Conservation (phyloP, 2,888 invertebrate genomes). For the Brachycybe producta region DNA sequence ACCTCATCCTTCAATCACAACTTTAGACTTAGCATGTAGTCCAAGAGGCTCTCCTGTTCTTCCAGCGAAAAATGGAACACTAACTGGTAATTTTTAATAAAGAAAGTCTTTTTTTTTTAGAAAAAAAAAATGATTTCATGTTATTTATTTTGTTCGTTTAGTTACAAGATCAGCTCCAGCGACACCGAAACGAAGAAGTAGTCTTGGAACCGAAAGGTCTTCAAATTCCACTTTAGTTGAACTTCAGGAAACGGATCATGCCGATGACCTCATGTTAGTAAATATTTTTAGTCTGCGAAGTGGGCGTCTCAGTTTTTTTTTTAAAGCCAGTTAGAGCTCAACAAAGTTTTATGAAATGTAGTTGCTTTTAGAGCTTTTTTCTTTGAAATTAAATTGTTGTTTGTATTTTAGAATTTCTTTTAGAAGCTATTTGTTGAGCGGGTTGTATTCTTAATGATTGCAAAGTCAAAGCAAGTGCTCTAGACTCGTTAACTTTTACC, state of each 20-base stretch:
- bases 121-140: background rate
- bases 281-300: too few relatives aligned
- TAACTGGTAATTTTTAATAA: slow-evolving; percentile 14
- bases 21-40: slow-evolving; percentile 17
- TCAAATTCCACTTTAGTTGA: slow-evolving; percentile 7
- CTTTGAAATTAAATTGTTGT: too few relatives aligned
- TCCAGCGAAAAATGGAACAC: slow-evolving; percentile 6
- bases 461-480: too few relatives aligned
- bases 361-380: too few relatives aligned
- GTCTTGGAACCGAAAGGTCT: slow-evolving; percentile 11
- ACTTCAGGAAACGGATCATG: slow-evolving; percentile 1
- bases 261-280: slow-evolving; percentile 9
- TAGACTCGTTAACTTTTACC: too few relatives aligned
- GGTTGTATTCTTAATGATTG: too few relatives aligned
- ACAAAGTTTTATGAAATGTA: too few relatives aligned
- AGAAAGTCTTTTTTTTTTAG: background rate
- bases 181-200: slow-evolving; percentile 12
- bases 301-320: too few relatives aligned
- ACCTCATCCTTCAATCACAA: slow-evolving; percentile 25
- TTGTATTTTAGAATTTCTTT: too few relatives aligned
- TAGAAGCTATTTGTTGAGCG: too few relatives aligned
- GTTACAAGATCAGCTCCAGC: slow-evolving; percentile 12
- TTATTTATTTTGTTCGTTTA: background rate
- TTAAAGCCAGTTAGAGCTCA: too few relatives aligned
- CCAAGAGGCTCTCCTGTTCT: slow-evolving; percentile 18